phyloP scores from a whole-genome alignment of 2,797 vertebrate species.

The Gambusia yucatana region DNA sequence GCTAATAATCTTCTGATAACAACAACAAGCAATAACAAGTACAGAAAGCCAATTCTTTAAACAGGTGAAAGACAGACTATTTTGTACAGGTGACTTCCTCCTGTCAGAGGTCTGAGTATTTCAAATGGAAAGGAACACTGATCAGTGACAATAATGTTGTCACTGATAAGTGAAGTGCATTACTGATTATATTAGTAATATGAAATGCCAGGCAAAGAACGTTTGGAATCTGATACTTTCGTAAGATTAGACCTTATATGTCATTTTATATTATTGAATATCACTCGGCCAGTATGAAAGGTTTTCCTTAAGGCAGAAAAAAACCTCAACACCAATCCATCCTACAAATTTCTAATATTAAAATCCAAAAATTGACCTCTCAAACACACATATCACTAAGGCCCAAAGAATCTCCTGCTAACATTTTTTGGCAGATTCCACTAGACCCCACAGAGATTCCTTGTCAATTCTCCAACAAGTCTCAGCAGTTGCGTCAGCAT shows the following conservation, averaged over 20 bases:
- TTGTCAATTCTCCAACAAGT: background rate
- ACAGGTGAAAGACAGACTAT: background rate
- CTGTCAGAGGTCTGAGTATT: background rate
- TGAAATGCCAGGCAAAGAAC: background rate
- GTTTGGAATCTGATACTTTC: background rate
- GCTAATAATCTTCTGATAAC: constrained; percentile 3
- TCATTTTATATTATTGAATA: background rate
- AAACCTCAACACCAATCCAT: background rate
- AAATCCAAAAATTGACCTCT: background rate
- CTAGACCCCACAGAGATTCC: background rate
- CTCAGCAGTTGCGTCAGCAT: background rate
- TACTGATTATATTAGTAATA: background rate
- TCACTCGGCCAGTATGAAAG: background rate
- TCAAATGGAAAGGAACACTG: background rate
- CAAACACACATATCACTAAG: background rate
- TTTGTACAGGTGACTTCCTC: background rate
- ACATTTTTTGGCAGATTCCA: background rate
- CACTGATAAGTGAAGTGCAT: background rate
- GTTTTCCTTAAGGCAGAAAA: background rate
- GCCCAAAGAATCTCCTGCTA: background rate
- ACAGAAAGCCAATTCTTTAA: background rate
- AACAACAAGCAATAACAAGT: constrained; percentile 11
- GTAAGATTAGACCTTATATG: background rate
- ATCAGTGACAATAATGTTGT: background rate
- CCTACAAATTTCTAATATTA: background rate